Conservation (phyloP, 2,113 vertebrate genomes). For the Colossoma macropomum region DNA sequence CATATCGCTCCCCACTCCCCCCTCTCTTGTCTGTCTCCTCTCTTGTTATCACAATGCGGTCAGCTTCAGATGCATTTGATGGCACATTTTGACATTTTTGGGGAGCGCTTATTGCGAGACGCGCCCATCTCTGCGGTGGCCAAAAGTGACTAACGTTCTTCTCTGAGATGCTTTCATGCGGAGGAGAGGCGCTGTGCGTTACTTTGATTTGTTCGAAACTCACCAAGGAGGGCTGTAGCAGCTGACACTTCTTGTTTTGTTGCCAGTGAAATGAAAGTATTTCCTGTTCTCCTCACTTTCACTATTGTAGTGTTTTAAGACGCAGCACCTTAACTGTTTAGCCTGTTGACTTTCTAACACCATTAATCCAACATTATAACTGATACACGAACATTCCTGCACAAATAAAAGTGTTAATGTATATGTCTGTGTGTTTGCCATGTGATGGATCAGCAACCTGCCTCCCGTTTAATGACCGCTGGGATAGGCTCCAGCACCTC, state of each 20-base stretch:
- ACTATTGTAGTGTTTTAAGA: neutral
- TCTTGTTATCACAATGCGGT: constrained; percentile 25
- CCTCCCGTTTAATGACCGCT: too few relatives aligned
- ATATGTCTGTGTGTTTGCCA: too few relatives aligned
- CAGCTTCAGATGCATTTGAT: constrained; percentile 10
- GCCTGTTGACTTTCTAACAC: neutral
- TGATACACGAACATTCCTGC: too few relatives aligned
- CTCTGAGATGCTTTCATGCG: constrained; percentile 33
- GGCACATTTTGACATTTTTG: constrained; percentile 25
- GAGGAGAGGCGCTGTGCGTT: constrained; percentile 30
- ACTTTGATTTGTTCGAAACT: constrained; percentile 55
- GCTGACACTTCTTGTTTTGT: constrained; percentile 23
- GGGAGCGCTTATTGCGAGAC: neutral
- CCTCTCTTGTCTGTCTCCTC: constrained; percentile 2
- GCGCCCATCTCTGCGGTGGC: neutral
- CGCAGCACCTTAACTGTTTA: neutral
- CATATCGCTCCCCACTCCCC: neutral
- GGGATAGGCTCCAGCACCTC: too few relatives aligned
- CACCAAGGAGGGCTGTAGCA: constrained; percentile 60
- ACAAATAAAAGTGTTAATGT: too few relatives aligned
- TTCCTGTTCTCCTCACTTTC: constrained; percentile 18
- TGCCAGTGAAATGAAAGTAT: constrained; percentile 15
- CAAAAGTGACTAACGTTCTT: neutral
- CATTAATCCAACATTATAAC: neutral
- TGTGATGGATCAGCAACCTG: too few relatives aligned